A percentile compares a stretch with the other conserved stretches of the same genome.
These are phyloP conservation scores for Diplodus sargus DNA, from an alignment of 2,797 vertebrate species.

Conservation along the genomic window DNA sequence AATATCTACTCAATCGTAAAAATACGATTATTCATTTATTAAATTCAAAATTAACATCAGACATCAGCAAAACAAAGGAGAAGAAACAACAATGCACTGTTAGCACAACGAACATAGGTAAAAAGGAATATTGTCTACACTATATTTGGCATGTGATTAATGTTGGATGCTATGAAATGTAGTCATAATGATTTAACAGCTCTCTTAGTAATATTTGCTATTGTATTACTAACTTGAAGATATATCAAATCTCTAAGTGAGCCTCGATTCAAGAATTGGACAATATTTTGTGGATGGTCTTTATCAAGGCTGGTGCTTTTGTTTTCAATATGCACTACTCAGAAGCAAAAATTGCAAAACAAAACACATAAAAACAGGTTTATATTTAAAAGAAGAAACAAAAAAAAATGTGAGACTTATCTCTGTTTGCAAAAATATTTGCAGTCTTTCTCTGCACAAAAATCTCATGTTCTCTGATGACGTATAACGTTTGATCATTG, in stretches of 20 bases:
- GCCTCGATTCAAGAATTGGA: background rate
- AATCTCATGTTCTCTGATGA: conserved; percentile 2
- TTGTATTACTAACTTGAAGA: background rate
- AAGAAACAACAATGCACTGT: background rate
- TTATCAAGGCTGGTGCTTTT: background rate
- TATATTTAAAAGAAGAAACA: background rate
- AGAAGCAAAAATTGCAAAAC: background rate
- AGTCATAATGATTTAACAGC: background rate
- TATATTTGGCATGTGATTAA: background rate
- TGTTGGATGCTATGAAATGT: background rate
- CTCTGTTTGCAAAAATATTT: background rate
- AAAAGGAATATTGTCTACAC: background rate
- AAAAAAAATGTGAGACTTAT: background rate
- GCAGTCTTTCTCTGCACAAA: background rate
- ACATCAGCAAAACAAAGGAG: background rate
- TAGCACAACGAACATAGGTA: too few relatives aligned
- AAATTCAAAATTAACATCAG: background rate
- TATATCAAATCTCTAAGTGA: background rate
- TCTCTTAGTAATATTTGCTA: background rate
- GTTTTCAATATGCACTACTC: background rate
- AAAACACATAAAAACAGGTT: background rate
- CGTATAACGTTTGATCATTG: conserved; percentile 3
- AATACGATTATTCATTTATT: background rate
- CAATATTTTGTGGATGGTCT: background rate
- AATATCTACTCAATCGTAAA: background rate